phyloP scores from a whole-genome alignment of 2,888 invertebrate species.

The Agrotis clavis region DNA sequence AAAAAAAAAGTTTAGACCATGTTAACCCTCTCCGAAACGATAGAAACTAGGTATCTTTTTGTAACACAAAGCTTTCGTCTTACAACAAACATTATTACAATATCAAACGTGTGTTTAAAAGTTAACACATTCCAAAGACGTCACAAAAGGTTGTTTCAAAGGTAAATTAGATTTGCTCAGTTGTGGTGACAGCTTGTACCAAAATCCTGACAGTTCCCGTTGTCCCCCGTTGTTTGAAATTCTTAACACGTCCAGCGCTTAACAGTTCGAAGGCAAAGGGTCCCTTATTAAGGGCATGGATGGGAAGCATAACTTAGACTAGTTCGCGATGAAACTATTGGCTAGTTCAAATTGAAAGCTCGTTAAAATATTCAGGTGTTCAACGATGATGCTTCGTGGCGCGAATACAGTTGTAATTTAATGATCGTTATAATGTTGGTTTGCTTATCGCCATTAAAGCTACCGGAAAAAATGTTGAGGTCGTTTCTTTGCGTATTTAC shows the following conservation, averaged over 20 bases:
- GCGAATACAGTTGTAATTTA: no score
- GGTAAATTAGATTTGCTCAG: constrained; percentile 35
- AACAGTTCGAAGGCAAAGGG: constrained; percentile 38
- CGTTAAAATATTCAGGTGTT: not conserved
- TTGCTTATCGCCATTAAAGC: no score
- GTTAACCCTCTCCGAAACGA: not conserved
- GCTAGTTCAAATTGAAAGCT: not conserved
- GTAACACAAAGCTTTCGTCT: not conserved
- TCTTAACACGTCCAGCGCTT: constrained; percentile 44
- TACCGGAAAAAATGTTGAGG: no score
- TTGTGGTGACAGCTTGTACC: constrained; percentile 33
- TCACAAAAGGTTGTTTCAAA: constrained; percentile 1
- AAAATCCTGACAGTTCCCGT: constrained; percentile 29
- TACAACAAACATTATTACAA: not conserved
- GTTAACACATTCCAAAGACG: not conserved
- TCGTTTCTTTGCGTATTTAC: not conserved
- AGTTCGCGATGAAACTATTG: constrained; percentile 9
- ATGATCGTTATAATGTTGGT: no score
- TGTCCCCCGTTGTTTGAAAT: constrained; percentile 26
- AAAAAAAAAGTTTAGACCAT: no score
- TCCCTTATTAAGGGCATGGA: constrained; percentile 10
- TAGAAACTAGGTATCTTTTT: not conserved
- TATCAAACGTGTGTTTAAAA: not conserved
- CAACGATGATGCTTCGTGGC: no score
- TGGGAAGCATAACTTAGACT: constrained; percentile 21